Evolutionary conservation across 2,888 invertebrate species (phyloP).

Genomic region (Dinocampus coccinellae): DNA sequence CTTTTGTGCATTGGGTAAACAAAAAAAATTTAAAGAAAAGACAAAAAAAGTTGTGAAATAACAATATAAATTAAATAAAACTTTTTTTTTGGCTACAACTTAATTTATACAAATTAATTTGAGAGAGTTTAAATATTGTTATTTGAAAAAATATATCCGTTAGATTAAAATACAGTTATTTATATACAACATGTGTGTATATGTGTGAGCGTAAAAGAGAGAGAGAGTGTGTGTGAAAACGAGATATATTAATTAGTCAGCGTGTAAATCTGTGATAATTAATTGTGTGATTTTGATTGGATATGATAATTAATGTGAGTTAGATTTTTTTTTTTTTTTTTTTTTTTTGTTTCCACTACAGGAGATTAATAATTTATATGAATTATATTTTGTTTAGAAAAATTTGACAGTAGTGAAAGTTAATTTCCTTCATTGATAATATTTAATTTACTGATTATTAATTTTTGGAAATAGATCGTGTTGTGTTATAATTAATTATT

Average conservation of each 20-base stretch:
- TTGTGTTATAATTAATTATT: no score
- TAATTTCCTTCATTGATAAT: neutral
- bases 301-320: conserved; percentile 2
- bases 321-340: no score
- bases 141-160: neutral
- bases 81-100: no score
- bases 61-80: no score
- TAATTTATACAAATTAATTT: neutral
- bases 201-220: neutral
- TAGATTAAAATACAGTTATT: conserved; percentile 1
- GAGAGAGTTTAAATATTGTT: no score
- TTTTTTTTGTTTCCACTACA: no score
- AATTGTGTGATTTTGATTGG: conserved; percentile 4
- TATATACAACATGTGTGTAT: neutral
- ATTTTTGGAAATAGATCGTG: no score
- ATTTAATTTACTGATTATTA: no score
- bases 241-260: neutral
- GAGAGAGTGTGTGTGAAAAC: neutral
- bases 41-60: no score
- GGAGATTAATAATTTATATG: neutral
- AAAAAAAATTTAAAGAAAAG: no score
- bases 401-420: neutral
- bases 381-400: neutral
- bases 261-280: neutral
- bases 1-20: no score